Conservation (phyloP, 64 coral and sea anemone species). For the Actinia equina region DNA sequence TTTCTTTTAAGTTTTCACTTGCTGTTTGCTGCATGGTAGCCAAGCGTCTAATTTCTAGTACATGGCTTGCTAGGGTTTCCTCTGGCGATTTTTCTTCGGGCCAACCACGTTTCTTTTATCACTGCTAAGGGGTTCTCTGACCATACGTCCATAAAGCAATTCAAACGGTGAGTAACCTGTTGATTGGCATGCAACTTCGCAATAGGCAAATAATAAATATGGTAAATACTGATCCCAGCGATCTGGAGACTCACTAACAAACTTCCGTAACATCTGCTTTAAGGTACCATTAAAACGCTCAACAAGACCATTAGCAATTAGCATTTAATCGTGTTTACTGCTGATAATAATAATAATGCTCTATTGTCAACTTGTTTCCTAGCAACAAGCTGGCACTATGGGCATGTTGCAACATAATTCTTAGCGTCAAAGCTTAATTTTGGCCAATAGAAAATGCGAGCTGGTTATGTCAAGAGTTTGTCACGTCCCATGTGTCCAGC, state of each 20-base stretch:
- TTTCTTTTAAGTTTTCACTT: too few species aligned
- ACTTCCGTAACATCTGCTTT: slow-evolving; percentile 32
- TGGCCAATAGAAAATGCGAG: slow-evolving; percentile 59
- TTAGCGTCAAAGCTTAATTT: slow-evolving; percentile 42
- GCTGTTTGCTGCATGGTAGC: slow-evolving; percentile 10
- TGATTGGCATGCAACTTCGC: slow-evolving; percentile 44
- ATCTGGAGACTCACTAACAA: slow-evolving; percentile 4
- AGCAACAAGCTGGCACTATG: slow-evolving; percentile 40
- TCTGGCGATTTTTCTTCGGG: slow-evolving; percentile 11
- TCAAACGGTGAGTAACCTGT: slow-evolving; percentile 56
- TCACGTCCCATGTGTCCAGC: slow-evolving; percentile 30
- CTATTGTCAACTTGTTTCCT: neutral
- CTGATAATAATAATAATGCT: slow-evolving; percentile 23
- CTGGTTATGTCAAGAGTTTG: slow-evolving; percentile 39
- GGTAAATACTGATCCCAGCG: slow-evolving; percentile 54
- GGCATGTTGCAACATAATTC: slow-evolving; percentile 28
- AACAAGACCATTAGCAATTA: slow-evolving; percentile 22
- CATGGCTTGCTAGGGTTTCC: neutral
- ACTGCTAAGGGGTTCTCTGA: slow-evolving; percentile 7
- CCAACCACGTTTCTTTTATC: slow-evolving; percentile 30
- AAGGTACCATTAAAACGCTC: slow-evolving; percentile 26
- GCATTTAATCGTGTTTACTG: slow-evolving; percentile 17
- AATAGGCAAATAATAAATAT: slow-evolving; percentile 37
- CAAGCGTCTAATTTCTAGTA: slow-evolving; percentile 10
- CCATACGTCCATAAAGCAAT: slow-evolving; percentile 11